Base-by-base conservation (phyloP, 2,113 vertebrate genomes). In the Menura novaehollandiae region DNA sequence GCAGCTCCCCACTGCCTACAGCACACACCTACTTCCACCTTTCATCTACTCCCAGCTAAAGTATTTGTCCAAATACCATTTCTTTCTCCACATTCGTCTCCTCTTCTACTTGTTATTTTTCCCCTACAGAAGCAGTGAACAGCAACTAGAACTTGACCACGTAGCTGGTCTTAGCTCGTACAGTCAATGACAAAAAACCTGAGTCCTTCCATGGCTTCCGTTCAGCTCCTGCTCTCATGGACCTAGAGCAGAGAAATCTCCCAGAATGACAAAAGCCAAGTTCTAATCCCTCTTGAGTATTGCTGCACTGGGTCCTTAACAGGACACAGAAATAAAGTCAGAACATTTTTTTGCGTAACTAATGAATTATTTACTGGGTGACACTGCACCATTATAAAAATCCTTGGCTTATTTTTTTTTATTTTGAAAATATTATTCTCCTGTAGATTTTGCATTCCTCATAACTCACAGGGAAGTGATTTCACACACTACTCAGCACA, bases 351-450 rank as follows among this genome's bases (percentile, higher is more conserved):
- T 33, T 30, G 7, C 27, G 6, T 35, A 55, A 30, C 32, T 78
- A 67, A 66, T 81, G 7, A 56, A n/a, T 37, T 66, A 44, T 56
- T 64, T 85, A 41, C 26, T 33, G 17, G 39, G 5, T 71, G 75
- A 60, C 14, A 17, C 11, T 39, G 4, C 24, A 44, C 3, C 13
- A 16, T 59, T 78, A 75, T 53, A 62, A 67, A 73, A 88, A 82
- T 1, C 41, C 17, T 19, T 2, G 0, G 4, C 32, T 55, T 41
- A 3, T 20, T 18, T 47, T 32, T 43, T 47, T 41, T 66, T 72
- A 7, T 53, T 71, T 82, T 41, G 2, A 37, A 67, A 82, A 85
- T 67, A 71, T 53, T 85, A 22, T 82, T 67, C 23, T 71, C 24
- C 17, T 44, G 26, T 10, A 20, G 43, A 46, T 55, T 89, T 83